Evolutionary conservation across 1,140 invertebrate species (phyloP).

Genomic region (Zophobas morio): DNA sequence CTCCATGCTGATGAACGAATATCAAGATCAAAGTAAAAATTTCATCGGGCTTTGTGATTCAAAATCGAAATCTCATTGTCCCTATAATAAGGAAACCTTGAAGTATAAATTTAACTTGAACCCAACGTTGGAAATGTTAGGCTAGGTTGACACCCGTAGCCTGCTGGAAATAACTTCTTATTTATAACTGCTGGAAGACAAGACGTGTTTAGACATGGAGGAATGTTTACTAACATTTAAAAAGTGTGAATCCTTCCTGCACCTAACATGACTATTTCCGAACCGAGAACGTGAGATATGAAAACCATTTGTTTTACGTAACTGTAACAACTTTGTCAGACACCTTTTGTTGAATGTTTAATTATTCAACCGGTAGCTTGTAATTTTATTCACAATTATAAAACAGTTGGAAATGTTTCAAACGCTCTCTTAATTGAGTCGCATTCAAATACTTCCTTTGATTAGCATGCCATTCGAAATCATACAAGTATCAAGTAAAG

Average conservation of each 20-base stretch:
- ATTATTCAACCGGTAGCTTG: slow-evolving; percentile 8
- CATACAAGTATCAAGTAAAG: neutral
- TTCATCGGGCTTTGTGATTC: neutral
- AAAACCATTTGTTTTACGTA: neutral
- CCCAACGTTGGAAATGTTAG: slow-evolving; percentile 57
- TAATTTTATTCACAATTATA: slow-evolving; percentile 36
- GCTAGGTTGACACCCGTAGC: slow-evolving; percentile 59
- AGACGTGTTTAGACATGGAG: slow-evolving; percentile 51
- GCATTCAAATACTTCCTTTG: slow-evolving; percentile 29
- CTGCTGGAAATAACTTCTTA: slow-evolving; percentile 55
- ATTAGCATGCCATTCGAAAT: neutral
- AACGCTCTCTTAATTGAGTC: slow-evolving; percentile 24
- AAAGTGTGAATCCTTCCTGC: slow-evolving; percentile 6
- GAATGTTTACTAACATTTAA: slow-evolving; percentile 45
- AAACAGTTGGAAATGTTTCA: slow-evolving; percentile 10
- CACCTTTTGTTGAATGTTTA: neutral
- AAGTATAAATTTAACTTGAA: slow-evolving; percentile 57
- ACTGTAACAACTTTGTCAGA: neutral
- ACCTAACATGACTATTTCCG: neutral
- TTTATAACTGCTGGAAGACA: slow-evolving; percentile 52
- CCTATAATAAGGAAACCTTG: slow-evolving; percentile 49
- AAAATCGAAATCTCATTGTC: neutral
- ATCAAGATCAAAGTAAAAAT: neutral
- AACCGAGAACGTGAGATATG: neutral
- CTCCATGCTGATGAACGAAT: neutral